Evolutionary conservation across 2,888 invertebrate species (phyloP).

Genomic region (Mellilla xanthometata): DNA sequence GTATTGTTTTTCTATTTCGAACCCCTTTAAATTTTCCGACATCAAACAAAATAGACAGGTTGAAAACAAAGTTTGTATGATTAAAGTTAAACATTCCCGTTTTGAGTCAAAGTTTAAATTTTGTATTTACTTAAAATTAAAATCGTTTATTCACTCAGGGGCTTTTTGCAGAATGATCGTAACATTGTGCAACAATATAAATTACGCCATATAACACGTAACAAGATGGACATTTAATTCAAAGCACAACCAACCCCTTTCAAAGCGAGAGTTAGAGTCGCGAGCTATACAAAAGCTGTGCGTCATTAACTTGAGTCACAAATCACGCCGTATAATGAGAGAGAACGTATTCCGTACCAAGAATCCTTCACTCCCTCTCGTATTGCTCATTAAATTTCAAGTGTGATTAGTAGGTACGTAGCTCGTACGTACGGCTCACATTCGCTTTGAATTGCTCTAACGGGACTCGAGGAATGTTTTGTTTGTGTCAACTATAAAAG

Average conservation of each 20-base stretch:
- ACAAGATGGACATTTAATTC: conserved; percentile 7
- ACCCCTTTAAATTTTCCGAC: not conserved
- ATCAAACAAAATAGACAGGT: not conserved
- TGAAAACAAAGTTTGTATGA: too few relatives aligned
- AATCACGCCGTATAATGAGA: conserved; percentile 21
- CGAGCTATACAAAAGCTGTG: conserved; percentile 12
- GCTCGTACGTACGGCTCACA: conserved; percentile 7
- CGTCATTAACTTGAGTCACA: conserved; percentile 20
- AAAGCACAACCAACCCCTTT: conserved; percentile 1
- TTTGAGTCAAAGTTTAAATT: too few relatives aligned
- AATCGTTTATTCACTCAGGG: too few relatives aligned
- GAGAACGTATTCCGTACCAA: conserved; percentile 9
- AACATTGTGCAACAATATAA: not conserved
- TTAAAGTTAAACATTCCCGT: too few relatives aligned
- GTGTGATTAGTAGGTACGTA: conserved; percentile 20
- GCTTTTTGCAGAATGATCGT: too few relatives aligned
- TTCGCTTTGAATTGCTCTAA: conserved; percentile 14
- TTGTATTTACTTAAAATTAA: too few relatives aligned
- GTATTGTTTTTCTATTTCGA: conserved; percentile 13
- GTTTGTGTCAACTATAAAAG: conserved; percentile 6
- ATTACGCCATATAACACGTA: not conserved
- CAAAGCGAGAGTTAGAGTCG: conserved; percentile 6
- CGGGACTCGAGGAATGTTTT: conserved; percentile 8
- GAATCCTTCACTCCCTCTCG: conserved; percentile 14
- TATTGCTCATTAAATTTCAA: conserved; percentile 24